phyloP scores from a whole-genome alignment of 1,140 invertebrate species.

The Pachypeltis micranthus region DNA sequence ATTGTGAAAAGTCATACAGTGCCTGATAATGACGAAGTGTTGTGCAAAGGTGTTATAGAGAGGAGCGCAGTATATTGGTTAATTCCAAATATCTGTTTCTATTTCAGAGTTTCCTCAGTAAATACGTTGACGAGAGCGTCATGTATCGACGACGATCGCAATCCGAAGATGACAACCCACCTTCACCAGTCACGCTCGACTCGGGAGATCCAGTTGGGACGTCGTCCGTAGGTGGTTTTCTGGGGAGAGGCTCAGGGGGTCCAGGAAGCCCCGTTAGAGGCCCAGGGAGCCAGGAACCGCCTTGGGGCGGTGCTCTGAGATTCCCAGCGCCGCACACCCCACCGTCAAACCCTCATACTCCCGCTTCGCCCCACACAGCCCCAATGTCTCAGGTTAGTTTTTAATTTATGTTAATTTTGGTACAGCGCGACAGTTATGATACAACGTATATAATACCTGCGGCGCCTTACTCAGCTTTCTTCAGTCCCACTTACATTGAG shows the following conservation, averaged over 20 bases:
- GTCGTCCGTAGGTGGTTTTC: slow-evolving; percentile 9
- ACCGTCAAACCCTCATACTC: slow-evolving; percentile 65
- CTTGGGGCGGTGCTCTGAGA: slow-evolving; percentile 45
- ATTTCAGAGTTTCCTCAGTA: slow-evolving; percentile 68
- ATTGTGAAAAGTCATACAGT: no score
- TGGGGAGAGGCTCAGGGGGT: slow-evolving; percentile 32
- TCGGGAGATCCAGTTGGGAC: slow-evolving; percentile 38
- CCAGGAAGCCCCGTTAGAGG: slow-evolving; percentile 54
- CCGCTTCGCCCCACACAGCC: slow-evolving; percentile 9
- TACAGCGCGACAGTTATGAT: no score
- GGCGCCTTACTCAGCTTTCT: no score
- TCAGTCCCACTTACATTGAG: no score
- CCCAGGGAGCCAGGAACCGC: neutral
- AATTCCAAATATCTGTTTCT: no score
- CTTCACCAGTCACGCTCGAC: slow-evolving; percentile 75
- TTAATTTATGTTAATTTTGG: no score
- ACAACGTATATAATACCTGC: no score
- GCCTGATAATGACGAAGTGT: no score
- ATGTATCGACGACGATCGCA: slow-evolving; percentile 66
- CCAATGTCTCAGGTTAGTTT: slow-evolving; percentile 19
- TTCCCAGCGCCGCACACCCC: slow-evolving; percentile 68
- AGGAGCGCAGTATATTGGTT: no score
- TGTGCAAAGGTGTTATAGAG: no score
- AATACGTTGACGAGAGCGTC: slow-evolving; percentile 84
- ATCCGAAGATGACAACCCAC: slow-evolving; percentile 91